Evolutionary conservation across 1,140 invertebrate species (phyloP).

Genomic region (Nasonia longicornis): DNA sequence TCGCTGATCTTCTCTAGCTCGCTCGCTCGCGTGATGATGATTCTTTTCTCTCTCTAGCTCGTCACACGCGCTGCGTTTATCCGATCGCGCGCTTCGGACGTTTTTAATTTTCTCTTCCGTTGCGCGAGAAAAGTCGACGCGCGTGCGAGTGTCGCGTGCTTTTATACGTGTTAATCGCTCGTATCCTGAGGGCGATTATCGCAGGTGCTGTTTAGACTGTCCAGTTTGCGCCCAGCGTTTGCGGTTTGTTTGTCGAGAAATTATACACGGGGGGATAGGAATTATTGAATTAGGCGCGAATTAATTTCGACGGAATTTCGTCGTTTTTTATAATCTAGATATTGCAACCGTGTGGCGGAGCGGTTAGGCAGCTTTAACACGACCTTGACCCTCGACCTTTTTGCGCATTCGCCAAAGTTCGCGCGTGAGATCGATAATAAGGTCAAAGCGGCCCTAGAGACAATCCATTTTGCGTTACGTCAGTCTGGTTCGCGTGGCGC

Average conservation of each 20-base stretch:
- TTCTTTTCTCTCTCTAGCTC: not conserved
- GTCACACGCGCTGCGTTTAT: not conserved
- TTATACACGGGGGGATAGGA: not conserved
- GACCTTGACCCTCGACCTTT: not conserved
- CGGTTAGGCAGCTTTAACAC: not conserved
- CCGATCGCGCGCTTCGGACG: not conserved
- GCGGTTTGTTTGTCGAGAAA: not conserved
- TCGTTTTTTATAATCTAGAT: too few species aligned
- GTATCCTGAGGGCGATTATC: not conserved
- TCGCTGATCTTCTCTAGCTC: slow-evolving; percentile 37
- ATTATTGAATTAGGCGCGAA: not conserved
- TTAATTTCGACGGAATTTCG: not conserved
- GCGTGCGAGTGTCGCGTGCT: not conserved
- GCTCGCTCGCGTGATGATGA: not conserved
- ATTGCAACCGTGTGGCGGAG: not conserved
- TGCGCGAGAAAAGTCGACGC: not conserved
- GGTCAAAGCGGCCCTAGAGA: not conserved
- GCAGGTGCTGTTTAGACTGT: not conserved
- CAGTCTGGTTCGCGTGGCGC: not conserved
- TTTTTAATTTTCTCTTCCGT: not conserved
- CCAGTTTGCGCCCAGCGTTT: not conserved
- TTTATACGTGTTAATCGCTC: not conserved
- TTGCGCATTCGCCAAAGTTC: not conserved
- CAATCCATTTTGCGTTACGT: not conserved
- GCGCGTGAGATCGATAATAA: not conserved